Evolutionary conservation across 2,888 invertebrate species (phyloP).

Genomic region (Chymomyza amoena): DNA sequence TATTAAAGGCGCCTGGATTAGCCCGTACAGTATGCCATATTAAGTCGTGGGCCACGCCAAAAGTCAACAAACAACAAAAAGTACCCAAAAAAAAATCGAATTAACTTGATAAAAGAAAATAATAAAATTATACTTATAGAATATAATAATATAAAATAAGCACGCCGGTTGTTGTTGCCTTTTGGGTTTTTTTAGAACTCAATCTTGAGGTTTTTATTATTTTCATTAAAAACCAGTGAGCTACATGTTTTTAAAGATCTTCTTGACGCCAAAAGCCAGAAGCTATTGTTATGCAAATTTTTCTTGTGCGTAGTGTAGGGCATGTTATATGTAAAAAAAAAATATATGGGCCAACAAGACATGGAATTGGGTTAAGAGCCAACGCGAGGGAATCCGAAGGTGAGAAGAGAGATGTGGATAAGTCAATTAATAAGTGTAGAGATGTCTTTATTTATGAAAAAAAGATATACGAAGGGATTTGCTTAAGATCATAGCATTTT

Average conservation of each 20-base stretch:
- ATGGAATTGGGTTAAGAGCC: neutral
- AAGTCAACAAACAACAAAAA: constrained; percentile 32
- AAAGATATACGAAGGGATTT: too few species aligned
- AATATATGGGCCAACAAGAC: neutral
- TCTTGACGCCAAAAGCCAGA: constrained; percentile 39
- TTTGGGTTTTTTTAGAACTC: neutral
- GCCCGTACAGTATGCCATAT: neutral
- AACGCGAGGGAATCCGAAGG: too few species aligned
- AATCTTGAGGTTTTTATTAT: neutral
- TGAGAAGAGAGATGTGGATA: neutral
- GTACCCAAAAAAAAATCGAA: constrained; percentile 4
- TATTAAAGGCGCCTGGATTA: neutral
- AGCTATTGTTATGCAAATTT: constrained; percentile 44
- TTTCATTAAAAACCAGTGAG: constrained; percentile 34
- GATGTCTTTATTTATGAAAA: neutral
- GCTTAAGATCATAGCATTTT: too few species aligned
- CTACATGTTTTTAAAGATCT: constrained; percentile 34
- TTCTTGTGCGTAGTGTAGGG: neutral
- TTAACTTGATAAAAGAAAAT: constrained; percentile 36
- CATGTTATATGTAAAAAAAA: neutral
- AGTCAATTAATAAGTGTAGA: neutral
- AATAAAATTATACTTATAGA: constrained; percentile 37
- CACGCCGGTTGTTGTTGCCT: neutral
- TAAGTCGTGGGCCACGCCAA: constrained; percentile 3
- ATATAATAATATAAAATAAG: neutral